Evolutionary conservation across 2,113 vertebrate species (phyloP), one percentile per base, ranked within the genome.

Genomic region (Lagopus muta): DNA sequence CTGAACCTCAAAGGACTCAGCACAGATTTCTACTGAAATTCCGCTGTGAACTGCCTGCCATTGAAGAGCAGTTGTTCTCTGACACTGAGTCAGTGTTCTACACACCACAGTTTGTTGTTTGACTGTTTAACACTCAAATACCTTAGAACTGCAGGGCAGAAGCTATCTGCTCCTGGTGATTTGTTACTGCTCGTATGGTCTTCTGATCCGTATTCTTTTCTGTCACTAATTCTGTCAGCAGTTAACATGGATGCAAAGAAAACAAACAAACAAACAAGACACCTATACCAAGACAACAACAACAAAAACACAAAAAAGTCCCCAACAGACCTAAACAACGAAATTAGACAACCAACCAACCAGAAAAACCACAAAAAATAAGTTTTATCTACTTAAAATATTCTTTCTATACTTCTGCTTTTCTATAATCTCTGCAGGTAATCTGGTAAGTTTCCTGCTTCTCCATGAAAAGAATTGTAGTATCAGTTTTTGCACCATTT

Each of bases 81-180:
- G 81, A 88, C 58, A 85, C 47, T 5, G 13, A 76, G 66, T 45
- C 15, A 19, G 30, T 73, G 80, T 93, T 82, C 71, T 85, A 79
- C 28, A 80, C 42, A 74, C n/a, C 38, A 52, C 3, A 3, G 66
- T 70, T 73, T 61, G 22, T 75, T 73, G 71, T 89, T 76, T 80
- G 87, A 32, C 55, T 95, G 50, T 88, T 95, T 94, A 79, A 88
- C 72, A 83, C 55, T 83, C 0, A 8, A 91, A 13, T 83, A 80
- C 36, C 38, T 64, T 93, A 38, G 50, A 83, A 79, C 69, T 80
- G 50, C 66, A 67, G 55, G 67, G 79, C 67, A 91, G 92, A 89
- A 85, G 45, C 60, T 85, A 90, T 84, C 64, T 91, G 82, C 54
- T 95, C 72, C 79, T 80, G 60, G 47, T 91, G 70, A 77, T 88